phyloP scores from a whole-genome alignment of 2,888 invertebrate genomes.

The Polyommatus iphigenia region DNA sequence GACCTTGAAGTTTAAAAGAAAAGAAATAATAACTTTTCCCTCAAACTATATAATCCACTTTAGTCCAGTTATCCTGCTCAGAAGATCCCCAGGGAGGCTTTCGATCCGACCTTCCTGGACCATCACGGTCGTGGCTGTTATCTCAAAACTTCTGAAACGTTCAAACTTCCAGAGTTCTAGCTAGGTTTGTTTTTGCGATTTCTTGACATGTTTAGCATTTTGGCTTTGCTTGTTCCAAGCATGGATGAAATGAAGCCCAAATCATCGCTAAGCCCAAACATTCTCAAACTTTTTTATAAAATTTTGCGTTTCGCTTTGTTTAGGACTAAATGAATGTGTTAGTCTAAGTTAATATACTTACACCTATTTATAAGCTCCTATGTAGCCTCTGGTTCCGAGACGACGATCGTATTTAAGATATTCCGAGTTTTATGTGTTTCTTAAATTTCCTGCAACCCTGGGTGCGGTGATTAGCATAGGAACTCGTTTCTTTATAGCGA shows the following conservation, averaged over 20 bases:
- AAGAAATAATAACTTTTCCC: not conserved
- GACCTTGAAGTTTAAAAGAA: not conserved
- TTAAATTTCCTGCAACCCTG: constrained; percentile 27
- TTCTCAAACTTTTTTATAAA: too few relatives aligned
- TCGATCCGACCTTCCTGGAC: constrained; percentile 8
- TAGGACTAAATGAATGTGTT: too few relatives aligned
- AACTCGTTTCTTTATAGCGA: constrained; percentile 24
- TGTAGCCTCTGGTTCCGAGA: not conserved
- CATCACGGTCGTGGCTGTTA: constrained; percentile 8
- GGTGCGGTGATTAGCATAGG: constrained; percentile 23
- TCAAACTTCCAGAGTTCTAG: not conserved
- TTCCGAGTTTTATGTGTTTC: constrained; percentile 14
- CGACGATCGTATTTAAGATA: constrained; percentile 15
- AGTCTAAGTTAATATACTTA: not conserved
- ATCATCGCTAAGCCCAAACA: too few relatives aligned
- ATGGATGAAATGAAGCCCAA: not conserved
- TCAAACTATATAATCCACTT: not conserved
- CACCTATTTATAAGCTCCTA: not conserved
- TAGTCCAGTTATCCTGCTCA: not conserved
- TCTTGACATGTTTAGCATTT: not conserved
- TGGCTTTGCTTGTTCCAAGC: not conserved
- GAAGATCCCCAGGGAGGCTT: not conserved
- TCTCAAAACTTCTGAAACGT: not conserved
- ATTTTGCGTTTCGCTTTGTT: too few relatives aligned
- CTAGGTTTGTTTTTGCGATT: not conserved